Base-by-base conservation (phyloP, 30 jellyfish, hydroid and myxozoan genomes). In the Rhopilema esculentum region DNA sequence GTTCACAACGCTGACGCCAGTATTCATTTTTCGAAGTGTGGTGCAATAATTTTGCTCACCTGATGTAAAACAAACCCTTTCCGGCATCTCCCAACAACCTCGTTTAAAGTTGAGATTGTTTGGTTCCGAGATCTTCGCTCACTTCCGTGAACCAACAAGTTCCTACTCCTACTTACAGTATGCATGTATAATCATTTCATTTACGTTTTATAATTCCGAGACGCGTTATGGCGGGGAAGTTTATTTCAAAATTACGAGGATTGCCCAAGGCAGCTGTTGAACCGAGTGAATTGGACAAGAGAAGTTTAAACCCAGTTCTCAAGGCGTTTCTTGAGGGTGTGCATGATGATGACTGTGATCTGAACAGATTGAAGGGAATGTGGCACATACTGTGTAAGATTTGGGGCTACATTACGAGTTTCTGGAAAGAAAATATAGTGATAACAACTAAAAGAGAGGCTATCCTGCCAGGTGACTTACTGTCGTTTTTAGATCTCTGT, bases 261-360 rank as follows among this genome's bases (percentile, higher is more conserved):
- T 2, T 40, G 57, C 57, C 57, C 57, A 40, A 40, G 57, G 57
- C 12, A 40, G 57, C 12, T 2, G 12, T 2, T 12, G 57, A 40
- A 40, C 12, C 72, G 72, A 63, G 16, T 8, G n/a, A 63, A 8
- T 6, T 18, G 29, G n/a, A n/a, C n/a, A 63, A 2, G 72, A 63
- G 17, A 63, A 7, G 75, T 7, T 29, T 76, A 28, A 78, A 78
- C 62, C 88, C 88, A 24, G 52, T 78, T 4, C 62, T 40, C n/a
- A 78, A 61, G 28, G 88, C 72, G 23, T 51, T 78, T 2, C 62
- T 78, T 9, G 40, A 53, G 20, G 88, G 88, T 4, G 30, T 78
- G 9, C 53, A 78, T 78, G 88, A 57, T 27, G 77, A 26, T 6
- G 62, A 78, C 31, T 33, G 88, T 61, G 88, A 78, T 20, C 78